Conservation (phyloP, 1,140 invertebrate species). For the Camponotus vicinus region DNA sequence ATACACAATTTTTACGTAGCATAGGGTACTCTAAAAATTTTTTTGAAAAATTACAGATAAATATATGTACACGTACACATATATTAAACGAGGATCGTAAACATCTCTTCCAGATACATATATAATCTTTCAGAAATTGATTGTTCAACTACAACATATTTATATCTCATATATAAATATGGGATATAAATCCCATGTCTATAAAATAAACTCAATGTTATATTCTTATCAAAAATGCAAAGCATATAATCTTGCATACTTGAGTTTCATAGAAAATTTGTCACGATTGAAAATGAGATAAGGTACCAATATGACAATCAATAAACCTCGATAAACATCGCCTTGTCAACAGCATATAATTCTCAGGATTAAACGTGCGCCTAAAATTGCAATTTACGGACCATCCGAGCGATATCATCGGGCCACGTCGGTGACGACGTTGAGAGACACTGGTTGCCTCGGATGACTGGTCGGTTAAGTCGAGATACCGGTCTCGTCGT, state of each 20-base stretch:
- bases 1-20: background rate
- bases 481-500: constrained; percentile 83
- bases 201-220: background rate
- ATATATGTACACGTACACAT: background rate
- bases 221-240: background rate
- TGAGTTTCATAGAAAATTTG: background rate
- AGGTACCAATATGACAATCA: background rate
- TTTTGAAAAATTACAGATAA: background rate
- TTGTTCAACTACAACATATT: background rate
- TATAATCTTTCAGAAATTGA: background rate
- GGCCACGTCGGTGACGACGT: constrained; percentile 33
- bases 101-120: background rate
- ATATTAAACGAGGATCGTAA: background rate
- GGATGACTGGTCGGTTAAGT: constrained; percentile 77
- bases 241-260: background rate
- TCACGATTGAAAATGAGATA: background rate
- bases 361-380: background rate
- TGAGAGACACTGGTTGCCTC: constrained; percentile 80
- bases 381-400: background rate
- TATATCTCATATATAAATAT: background rate
- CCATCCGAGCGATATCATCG: constrained; percentile 13
- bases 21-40: background rate
- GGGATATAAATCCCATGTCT: background rate
- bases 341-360: background rate
- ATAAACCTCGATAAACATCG: background rate